Conservation (phyloP, 2,888 invertebrate genomes). For the Amphipoea oculea region DNA sequence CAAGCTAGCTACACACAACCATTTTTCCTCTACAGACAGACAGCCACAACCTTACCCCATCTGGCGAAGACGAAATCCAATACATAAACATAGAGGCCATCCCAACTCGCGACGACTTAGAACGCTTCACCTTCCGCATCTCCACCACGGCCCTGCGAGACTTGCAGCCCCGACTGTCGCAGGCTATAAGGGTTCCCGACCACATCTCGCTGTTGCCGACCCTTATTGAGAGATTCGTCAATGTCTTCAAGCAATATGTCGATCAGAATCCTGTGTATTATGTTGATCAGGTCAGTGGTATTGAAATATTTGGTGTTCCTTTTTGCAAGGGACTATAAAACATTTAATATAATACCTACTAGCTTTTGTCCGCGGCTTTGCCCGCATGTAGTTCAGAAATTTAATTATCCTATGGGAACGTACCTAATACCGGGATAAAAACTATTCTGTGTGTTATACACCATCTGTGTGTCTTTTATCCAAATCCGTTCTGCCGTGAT, state of each 20-base stretch:
- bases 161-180: slow-evolving; percentile 85
- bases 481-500: background rate
- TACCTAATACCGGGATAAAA: background rate
- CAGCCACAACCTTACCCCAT: slow-evolving; percentile 92
- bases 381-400: background rate
- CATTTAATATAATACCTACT: background rate
- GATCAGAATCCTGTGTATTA: slow-evolving; percentile 92
- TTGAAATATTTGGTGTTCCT: background rate
- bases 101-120: slow-evolving; percentile 90
- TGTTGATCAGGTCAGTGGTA: slow-evolving; percentile 86
- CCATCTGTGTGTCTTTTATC: background rate
- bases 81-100: slow-evolving; percentile 95
- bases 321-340: background rate
- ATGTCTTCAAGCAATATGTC: slow-evolving; percentile 95
- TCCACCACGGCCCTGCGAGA: slow-evolving; percentile 95
- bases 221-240: slow-evolving; percentile 95
- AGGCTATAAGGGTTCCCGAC: slow-evolving; percentile 80
- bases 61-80: slow-evolving; percentile 93
- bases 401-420: background rate
- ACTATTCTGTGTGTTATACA: background rate
- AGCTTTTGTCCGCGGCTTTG: background rate
- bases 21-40: slow-evolving; percentile 90
- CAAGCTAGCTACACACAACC: background rate
- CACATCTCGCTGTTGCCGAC: slow-evolving; percentile 91
- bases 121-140: slow-evolving; percentile 93